These are phyloP conservation scores for Nomada lathburiana DNA, from an alignment of 2,888 invertebrate species.

Conservation along the genomic window DNA sequence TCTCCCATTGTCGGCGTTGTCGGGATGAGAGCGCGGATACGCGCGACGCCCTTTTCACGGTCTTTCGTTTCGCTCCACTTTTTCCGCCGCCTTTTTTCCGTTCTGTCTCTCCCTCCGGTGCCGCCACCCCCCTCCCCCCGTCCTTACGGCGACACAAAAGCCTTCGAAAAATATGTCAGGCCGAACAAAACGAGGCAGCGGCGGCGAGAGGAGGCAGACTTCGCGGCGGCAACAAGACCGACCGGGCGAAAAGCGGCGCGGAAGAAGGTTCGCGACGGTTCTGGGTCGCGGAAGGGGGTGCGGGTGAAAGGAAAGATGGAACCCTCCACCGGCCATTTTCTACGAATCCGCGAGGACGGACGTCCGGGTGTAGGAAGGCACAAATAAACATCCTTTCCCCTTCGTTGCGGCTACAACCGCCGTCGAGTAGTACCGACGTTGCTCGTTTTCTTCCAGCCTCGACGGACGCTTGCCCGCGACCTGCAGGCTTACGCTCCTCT, in stretches of 20 bases:
- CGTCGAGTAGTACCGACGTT: slow-evolving; percentile 48
- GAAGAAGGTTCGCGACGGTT: slow-evolving; percentile 1
- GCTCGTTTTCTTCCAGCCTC: slow-evolving; percentile 54
- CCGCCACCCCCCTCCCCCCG: slow-evolving; percentile 49
- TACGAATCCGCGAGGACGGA: slow-evolving; percentile 65
- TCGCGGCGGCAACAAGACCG: slow-evolving; percentile 33
- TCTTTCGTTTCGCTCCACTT: slow-evolving; percentile 53
- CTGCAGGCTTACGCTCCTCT: slow-evolving; percentile 47
- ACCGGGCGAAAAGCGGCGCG: slow-evolving; percentile 4
- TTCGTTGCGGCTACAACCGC: slow-evolving; percentile 36
- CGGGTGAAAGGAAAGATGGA: slow-evolving; percentile 28
- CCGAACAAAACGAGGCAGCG: slow-evolving; percentile 71
- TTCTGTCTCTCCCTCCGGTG: slow-evolving; percentile 3
- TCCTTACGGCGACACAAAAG: slow-evolving; percentile 68
- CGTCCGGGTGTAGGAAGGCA: slow-evolving; percentile 66
- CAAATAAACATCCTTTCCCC: slow-evolving; percentile 72
- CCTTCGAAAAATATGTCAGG: slow-evolving; percentile 76
- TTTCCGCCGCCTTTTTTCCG: slow-evolving; percentile 43
- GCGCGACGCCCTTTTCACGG: slow-evolving; percentile 64
- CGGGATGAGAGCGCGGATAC: not conserved
- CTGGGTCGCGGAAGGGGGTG: slow-evolving; percentile 16
- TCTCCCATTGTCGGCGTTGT: slow-evolving; percentile 43
- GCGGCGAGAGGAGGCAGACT: slow-evolving; percentile 39
- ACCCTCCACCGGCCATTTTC: slow-evolving; percentile 51
- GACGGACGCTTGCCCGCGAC: slow-evolving; percentile 55